Conservation (phyloP, 2,113 vertebrate species). For the Prionailurus bengalensis region DNA sequence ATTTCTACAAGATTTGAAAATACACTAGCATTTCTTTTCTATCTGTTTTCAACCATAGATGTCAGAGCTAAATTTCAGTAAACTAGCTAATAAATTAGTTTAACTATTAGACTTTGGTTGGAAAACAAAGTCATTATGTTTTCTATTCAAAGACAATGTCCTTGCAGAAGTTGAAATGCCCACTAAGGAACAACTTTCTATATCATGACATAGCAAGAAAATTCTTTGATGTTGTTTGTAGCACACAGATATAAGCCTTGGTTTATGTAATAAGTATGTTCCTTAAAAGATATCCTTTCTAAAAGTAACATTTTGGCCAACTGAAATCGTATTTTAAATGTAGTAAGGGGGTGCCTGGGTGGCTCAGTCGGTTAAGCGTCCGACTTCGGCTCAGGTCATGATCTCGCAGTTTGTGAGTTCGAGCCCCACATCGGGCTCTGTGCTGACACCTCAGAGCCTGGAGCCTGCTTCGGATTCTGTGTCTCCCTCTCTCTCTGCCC, state of each 20-base stretch:
- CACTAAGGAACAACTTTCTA: background rate
- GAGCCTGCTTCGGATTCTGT: too few relatives aligned
- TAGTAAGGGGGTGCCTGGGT: background rate
- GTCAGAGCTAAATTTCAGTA: background rate
- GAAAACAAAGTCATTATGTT: slow-evolving; percentile 13
- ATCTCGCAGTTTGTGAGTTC: too few relatives aligned
- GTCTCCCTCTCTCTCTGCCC: too few relatives aligned
- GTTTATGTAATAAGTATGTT: background rate
- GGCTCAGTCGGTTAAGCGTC: too few relatives aligned
- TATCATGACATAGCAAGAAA: background rate
- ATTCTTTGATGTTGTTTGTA: background rate
- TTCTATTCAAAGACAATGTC: background rate
- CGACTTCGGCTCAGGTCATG: too few relatives aligned
- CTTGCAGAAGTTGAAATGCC: background rate
- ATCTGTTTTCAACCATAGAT: background rate
- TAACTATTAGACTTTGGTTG: background rate
- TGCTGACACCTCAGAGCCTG: too few relatives aligned
- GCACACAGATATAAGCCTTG: background rate
- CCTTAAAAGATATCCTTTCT: background rate
- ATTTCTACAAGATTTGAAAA: background rate
- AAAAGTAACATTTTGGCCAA: background rate
- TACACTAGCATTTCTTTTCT: background rate
- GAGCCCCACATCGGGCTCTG: too few relatives aligned
- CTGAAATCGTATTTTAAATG: slow-evolving; percentile 16
- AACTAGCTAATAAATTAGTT: background rate